Evolutionary conservation across 2,797 vertebrate genomes (phyloP).

Genomic region (Menidia menidia): DNA sequence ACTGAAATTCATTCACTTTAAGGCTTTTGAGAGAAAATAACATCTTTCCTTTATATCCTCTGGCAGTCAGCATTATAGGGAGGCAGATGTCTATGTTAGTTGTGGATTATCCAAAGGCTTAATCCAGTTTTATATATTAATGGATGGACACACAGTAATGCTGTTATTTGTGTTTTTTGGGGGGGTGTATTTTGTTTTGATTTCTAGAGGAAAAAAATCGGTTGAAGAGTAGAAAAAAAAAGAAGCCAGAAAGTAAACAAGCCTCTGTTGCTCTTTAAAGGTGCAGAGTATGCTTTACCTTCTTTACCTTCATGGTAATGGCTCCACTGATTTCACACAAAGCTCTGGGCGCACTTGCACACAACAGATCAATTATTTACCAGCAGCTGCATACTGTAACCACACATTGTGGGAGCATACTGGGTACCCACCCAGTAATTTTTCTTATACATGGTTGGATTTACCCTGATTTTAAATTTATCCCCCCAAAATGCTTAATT

Average conservation of each 20-base stretch:
- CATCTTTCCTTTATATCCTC: conserved; percentile 21
- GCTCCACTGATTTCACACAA: conserved; percentile 71
- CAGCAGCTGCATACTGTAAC: conserved; percentile 47
- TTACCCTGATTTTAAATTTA: neutral
- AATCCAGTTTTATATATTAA: conserved; percentile 59
- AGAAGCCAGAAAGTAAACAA: conserved; percentile 3
- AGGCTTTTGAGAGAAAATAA: conserved; percentile 13
- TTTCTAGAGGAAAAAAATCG: neutral
- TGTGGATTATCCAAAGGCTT: conserved; percentile 64
- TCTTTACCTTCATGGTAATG: conserved; percentile 50
- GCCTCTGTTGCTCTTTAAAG: conserved; percentile 33
- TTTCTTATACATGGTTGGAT: neutral
- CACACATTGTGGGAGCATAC: conserved; percentile 54
- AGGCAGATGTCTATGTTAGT: conserved; percentile 59
- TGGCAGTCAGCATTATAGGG: conserved; percentile 28
- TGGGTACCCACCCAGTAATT: conserved; percentile 7
- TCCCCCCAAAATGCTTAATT: no score
- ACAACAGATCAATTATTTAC: conserved; percentile 78
- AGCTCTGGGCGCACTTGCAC: conserved; percentile 55
- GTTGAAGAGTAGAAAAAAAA: neutral
- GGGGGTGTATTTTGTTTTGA: neutral
- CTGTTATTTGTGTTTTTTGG: neutral
- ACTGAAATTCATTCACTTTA: conserved; percentile 13
- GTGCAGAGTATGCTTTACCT: conserved; percentile 19
- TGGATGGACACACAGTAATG: conserved; percentile 8